Conservation (phyloP, 37 sponge, comb jelly and placozoan species). For the Lycopodina hypogea region DNA sequence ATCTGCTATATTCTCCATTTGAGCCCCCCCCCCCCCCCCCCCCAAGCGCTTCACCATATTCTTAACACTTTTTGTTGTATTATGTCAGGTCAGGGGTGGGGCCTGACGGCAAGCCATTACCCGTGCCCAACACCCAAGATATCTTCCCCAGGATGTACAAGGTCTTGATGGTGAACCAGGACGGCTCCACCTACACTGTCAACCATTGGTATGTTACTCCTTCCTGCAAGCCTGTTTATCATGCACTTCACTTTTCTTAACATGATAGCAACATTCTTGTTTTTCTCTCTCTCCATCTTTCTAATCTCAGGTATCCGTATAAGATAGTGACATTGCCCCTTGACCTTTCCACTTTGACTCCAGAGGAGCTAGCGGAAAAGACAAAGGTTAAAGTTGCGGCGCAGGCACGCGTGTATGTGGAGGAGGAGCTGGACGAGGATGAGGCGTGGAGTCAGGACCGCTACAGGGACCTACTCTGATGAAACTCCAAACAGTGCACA, state of each 20-base stretch:
- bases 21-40: too few relatives aligned
- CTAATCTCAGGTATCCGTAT: slow-evolving; percentile 31
- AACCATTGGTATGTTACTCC: slow-evolving; percentile 10
- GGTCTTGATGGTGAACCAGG: slow-evolving; percentile 64
- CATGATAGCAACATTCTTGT: not conserved
- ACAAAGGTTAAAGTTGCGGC: slow-evolving; percentile 13
- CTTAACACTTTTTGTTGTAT: too few relatives aligned
- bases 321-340: slow-evolving; percentile 65
- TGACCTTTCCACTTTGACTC: slow-evolving; percentile 53
- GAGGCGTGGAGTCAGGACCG: slow-evolving; percentile 62
- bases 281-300: too few relatives aligned
- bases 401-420: slow-evolving; percentile 29
- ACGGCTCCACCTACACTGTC: slow-evolving; percentile 75
- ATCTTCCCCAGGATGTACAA: slow-evolving; percentile 64
- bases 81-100: slow-evolving; percentile 50
- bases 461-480: slow-evolving; percentile 51
- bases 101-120: slow-evolving; percentile 74
- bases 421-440: slow-evolving; percentile 46
- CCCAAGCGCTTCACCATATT: too few relatives aligned
- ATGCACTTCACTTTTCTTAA: not conserved
- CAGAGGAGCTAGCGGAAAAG: slow-evolving; percentile 41
- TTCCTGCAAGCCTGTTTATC: too few relatives aligned
- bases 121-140: slow-evolving; percentile 51
- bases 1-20: too few relatives aligned
- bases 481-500: too few relatives aligned